A percentile compares a stretch with the other conserved stretches of the same genome.
Evolutionary conservation across 2,113 vertebrate species (phyloP).

Genomic region (Lathamus discolor): DNA sequence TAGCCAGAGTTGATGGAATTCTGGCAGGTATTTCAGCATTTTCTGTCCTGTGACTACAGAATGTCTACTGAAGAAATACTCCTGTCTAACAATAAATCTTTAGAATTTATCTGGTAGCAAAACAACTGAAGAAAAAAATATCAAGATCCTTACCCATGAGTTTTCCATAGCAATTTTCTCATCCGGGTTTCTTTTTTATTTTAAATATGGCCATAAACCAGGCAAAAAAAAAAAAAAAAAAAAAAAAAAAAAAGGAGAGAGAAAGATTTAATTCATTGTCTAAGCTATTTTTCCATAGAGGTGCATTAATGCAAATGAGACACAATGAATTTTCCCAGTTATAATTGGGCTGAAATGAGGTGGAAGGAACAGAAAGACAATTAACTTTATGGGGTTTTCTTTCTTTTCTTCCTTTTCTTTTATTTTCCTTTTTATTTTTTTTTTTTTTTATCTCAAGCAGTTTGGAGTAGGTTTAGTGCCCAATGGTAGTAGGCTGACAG

Average conservation of each 20-base stretch:
- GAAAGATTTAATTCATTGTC: constrained; percentile 48
- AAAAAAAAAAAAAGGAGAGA: not conserved
- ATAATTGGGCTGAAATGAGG: constrained; percentile 89
- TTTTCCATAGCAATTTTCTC: constrained; percentile 33
- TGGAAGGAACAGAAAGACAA: constrained; percentile 90
- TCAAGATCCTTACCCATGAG: not conserved
- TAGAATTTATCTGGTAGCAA: not conserved
- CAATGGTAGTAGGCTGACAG: constrained; percentile 65
- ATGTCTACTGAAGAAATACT: not conserved
- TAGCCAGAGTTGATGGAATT: not conserved
- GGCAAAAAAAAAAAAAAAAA: not conserved
- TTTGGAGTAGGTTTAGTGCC: constrained; percentile 78
- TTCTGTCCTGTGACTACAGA: not conserved
- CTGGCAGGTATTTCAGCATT: not conserved
- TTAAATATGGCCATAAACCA: constrained; percentile 30
- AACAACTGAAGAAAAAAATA: not conserved
- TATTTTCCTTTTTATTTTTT: constrained; percentile 57
- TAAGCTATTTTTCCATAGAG: constrained; percentile 72
- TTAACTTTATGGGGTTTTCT: constrained; percentile 71
- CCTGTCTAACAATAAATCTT: not conserved
- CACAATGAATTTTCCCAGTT: constrained; percentile 78
- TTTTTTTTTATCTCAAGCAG: constrained; percentile 77
- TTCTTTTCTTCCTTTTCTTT: not conserved
- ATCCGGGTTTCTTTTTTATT: constrained; percentile 34
- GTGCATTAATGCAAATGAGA: constrained; percentile 78